phyloP scores from a whole-genome alignment of 2,888 invertebrate genomes.

The Linnaemya vulpina region DNA sequence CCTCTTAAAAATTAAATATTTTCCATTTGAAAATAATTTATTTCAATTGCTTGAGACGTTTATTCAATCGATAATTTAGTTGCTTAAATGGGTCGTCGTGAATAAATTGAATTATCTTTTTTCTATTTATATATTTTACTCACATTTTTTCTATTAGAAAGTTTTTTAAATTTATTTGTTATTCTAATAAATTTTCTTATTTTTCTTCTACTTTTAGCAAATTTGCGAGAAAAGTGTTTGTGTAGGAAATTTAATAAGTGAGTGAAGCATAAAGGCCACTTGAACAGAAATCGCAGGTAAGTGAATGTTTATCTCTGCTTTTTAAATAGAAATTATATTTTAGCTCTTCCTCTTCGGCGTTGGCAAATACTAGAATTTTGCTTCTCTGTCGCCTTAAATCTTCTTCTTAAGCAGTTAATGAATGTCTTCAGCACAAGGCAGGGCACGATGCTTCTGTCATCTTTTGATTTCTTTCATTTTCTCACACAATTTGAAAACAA shows the following conservation, averaged over 20 bases:
- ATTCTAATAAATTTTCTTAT: constrained; percentile 36
- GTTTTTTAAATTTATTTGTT: constrained; percentile 19
- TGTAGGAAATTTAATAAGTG: constrained; percentile 54
- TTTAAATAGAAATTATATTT: constrained; percentile 35
- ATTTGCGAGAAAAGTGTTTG: constrained; percentile 50
- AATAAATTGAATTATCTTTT: constrained; percentile 5
- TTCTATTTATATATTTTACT: not conserved
- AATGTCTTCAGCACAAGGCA: constrained; percentile 4
- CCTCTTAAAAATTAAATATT: constrained; percentile 36
- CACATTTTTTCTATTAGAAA: constrained; percentile 4
- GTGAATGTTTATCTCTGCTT: constrained; percentile 16
- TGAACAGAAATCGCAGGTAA: constrained; percentile 38
- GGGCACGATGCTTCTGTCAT: constrained; percentile 14
- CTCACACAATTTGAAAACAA: constrained; percentile 29
- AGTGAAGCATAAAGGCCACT: constrained; percentile 12
- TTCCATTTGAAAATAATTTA: constrained; percentile 40
- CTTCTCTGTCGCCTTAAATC: not conserved
- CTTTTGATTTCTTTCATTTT: constrained; percentile 51
- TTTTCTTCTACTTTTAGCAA: constrained; percentile 17
- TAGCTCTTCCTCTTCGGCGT: constrained; percentile 11
- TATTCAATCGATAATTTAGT: constrained; percentile 9
- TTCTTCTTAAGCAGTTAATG: constrained; percentile 5
- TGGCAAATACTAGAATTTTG: constrained; percentile 38
- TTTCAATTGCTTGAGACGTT: not conserved
- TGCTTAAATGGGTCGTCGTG: constrained; percentile 46